These are phyloP conservation scores for Bradysia coprophila DNA, from an alignment of 1,140 invertebrate species.

Conservation along the genomic window DNA sequence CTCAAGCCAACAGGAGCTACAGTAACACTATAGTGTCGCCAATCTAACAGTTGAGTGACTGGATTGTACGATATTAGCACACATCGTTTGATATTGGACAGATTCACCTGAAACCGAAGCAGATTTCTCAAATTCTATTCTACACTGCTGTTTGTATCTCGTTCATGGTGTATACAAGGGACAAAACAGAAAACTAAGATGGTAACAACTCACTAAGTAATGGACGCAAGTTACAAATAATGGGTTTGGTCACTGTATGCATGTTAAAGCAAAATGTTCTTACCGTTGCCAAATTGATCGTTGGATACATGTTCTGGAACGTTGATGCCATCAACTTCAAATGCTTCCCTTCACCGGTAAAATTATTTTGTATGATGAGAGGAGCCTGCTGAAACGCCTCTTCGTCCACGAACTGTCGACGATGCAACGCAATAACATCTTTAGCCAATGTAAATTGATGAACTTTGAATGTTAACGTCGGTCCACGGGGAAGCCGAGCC, in stretches of 20 bases:
- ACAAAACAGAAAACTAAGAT: too few species aligned
- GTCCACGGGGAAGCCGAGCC: slow-evolving; percentile 58
- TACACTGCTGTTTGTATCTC: too few species aligned
- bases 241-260: background rate
- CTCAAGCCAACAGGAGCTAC: slow-evolving; percentile 73
- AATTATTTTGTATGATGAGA: slow-evolving; percentile 85
- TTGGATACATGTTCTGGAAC: slow-evolving; percentile 98
- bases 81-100: slow-evolving; percentile 77
- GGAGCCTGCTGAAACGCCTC: slow-evolving; percentile 73
- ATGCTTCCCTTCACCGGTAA: slow-evolving; percentile 70
- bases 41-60: slow-evolving; percentile 71
- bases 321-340: slow-evolving; percentile 84
- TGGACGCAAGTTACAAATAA: too few species aligned
- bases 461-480: slow-evolving; percentile 74
- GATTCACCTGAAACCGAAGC: slow-evolving; percentile 50
- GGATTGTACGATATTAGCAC: slow-evolving; percentile 82
- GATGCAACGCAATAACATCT: slow-evolving; percentile 71
- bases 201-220: too few species aligned
- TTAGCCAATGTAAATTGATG: slow-evolving; percentile 60
- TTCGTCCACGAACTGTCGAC: slow-evolving; percentile 63
- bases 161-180: slow-evolving; percentile 1
- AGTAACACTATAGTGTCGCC: slow-evolving; percentile 81
- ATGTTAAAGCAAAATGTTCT: slow-evolving; percentile 9
- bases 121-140: background rate
- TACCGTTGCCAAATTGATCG: slow-evolving; percentile 81